A percentile compares a stretch with the other conserved stretches of the same genome.
Conservation (phyloP, 2,888 invertebrate genomes). For the Ceratothoa steindachneri region DNA sequence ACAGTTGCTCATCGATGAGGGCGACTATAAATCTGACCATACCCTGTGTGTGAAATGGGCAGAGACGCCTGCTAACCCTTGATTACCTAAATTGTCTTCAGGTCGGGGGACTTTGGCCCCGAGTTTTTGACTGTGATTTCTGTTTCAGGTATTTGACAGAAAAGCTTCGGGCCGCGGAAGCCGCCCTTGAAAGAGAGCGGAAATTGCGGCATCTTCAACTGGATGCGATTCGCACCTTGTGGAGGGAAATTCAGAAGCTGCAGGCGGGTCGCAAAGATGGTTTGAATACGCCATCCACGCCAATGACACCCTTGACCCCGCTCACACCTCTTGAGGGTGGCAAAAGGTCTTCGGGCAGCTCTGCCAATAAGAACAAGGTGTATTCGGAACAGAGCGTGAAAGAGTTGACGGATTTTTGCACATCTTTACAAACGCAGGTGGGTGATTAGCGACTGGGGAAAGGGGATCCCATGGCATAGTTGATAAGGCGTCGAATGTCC, state of each 20-base stretch:
- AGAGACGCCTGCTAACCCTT: too few relatives aligned
- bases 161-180: constrained; percentile 80
- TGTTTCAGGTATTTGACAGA: constrained; percentile 71
- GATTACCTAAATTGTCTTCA: too few relatives aligned
- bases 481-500: too few relatives aligned
- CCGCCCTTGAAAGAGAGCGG: constrained; percentile 75
- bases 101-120: too few relatives aligned
- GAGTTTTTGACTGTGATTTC: too few relatives aligned
- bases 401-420: constrained; percentile 39
- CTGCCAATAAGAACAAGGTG: constrained; percentile 3
- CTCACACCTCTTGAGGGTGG: constrained; percentile 33
- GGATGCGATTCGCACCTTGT: constrained; percentile 83
- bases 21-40: too few relatives aligned
- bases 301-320: constrained; percentile 43
- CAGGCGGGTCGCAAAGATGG: constrained; percentile 25
- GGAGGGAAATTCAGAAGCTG: constrained; percentile 57
- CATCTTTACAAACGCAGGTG: constrained; percentile 40
- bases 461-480: too few relatives aligned
- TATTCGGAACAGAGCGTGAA: constrained; percentile 44
- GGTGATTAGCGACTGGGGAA: too few relatives aligned
- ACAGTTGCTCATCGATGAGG: too few relatives aligned
- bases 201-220: constrained; percentile 81
- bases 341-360: neutral
- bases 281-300: constrained; percentile 37
- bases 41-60: too few relatives aligned